Conservation (phyloP, 2,888 invertebrate species). For the Dimorphilus gyrociliatus region DNA sequence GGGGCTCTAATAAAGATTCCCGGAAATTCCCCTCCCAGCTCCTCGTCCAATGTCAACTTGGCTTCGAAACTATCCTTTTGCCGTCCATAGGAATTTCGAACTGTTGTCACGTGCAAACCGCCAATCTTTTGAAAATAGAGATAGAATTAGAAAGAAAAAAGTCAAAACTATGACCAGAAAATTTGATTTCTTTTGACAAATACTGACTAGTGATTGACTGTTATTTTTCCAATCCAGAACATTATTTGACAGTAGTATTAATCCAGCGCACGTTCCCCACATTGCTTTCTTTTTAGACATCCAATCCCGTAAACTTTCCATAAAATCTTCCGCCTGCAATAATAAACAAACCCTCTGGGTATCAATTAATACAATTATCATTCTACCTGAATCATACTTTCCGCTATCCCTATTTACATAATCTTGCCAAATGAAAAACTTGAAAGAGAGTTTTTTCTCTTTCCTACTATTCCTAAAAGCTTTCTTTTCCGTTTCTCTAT, state of each 20-base stretch:
- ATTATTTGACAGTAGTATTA: constrained; percentile 22
- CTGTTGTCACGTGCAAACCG: constrained; percentile 16
- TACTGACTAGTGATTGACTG: constrained; percentile 19
- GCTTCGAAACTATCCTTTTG: constrained; percentile 22
- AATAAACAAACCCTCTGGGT: too few species aligned
- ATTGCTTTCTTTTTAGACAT: constrained; percentile 15
- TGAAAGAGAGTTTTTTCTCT: too few species aligned
- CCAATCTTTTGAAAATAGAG: constrained; percentile 14
- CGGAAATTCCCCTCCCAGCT: too few species aligned
- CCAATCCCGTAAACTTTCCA: constrained; percentile 15
- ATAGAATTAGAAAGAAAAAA: neutral
- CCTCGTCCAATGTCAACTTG: too few species aligned
- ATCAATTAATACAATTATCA: too few species aligned
- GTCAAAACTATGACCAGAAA: neutral
- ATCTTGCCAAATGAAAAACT: too few species aligned
- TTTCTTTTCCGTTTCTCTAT: too few species aligned
- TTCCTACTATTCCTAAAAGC: too few species aligned
- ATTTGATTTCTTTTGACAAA: neutral
- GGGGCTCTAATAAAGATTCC: too few species aligned
- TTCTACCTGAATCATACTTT: too few species aligned
- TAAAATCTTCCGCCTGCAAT: neutral
- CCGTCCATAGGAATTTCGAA: constrained; percentile 21
- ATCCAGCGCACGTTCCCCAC: constrained; percentile 30
- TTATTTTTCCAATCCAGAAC: constrained; percentile 20
- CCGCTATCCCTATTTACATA: too few species aligned